Evolutionary conservation across 2,113 vertebrate species (phyloP).

Genomic region (Protobothrops mucrosquamatus): DNA sequence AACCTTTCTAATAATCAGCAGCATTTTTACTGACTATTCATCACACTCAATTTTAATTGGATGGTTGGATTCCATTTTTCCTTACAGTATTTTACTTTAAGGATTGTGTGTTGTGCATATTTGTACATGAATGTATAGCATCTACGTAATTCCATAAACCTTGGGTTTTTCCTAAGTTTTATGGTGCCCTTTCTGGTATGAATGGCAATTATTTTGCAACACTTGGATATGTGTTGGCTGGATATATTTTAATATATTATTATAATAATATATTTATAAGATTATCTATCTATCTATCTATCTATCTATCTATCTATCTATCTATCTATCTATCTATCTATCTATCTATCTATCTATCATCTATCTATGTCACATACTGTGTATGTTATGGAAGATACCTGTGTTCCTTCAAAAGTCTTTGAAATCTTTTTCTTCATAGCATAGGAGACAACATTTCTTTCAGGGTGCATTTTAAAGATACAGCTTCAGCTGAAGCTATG

Average conservation of each 20-base stretch:
- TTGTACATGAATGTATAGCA: background rate
- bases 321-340: too few relatives aligned
- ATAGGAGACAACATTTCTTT: conserved; percentile 23
- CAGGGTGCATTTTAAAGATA: conserved; percentile 16
- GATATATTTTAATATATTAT: background rate
- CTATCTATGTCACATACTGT: background rate
- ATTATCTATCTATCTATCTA: too few relatives aligned
- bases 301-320: too few relatives aligned
- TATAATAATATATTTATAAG: background rate
- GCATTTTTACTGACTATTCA: background rate
- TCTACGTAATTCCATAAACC: background rate
- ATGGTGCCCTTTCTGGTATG: background rate
- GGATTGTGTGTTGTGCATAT: background rate
- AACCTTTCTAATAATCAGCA: background rate
- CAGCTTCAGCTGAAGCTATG: conserved; percentile 27
- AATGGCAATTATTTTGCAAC: background rate
- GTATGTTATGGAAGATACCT: background rate
- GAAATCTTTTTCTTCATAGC: conserved; percentile 4
- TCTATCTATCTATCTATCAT: too few relatives aligned
- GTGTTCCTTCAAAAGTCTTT: background rate
- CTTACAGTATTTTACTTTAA: background rate
- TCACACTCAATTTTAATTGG: background rate
- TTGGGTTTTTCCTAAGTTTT: background rate
- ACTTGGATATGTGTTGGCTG: background rate
- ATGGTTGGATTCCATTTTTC: background rate